A percentile compares a stretch with the other conserved stretches of the same genome.
Conservation (phyloP, 2,797 vertebrate species). For the Benthosema pterotum region DNA sequence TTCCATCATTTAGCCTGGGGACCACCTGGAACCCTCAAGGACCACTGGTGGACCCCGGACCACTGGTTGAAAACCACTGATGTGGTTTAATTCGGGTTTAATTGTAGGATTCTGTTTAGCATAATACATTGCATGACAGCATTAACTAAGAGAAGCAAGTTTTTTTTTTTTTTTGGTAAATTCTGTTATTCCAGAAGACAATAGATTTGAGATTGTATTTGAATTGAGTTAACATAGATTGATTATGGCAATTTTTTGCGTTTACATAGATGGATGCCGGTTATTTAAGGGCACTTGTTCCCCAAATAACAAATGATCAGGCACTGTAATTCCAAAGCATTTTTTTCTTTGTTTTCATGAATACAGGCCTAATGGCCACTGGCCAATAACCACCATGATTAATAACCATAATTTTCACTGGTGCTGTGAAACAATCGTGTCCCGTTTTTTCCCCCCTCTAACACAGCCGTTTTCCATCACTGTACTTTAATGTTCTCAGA, state of each 20-base stretch:
- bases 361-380: no score
- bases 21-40: no score
- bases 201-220: not conserved
- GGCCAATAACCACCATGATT: slow-evolving; percentile 38
- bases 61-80: no score
- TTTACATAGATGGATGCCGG: slow-evolving; percentile 15
- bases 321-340: slow-evolving; percentile 42
- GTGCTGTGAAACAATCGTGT: slow-evolving; percentile 48
- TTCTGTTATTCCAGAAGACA: not conserved
- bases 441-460: slow-evolving; percentile 57
- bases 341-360: slow-evolving; percentile 39
- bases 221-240: slow-evolving; percentile 4
- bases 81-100: no score
- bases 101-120: slow-evolving; percentile 38
- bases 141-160: slow-evolving; percentile 23
- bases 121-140: slow-evolving; percentile 28
- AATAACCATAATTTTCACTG: slow-evolving; percentile 21
- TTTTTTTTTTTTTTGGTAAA: no score
- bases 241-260: slow-evolving; percentile 25
- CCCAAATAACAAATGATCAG: slow-evolving; percentile 38
- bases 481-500: no score
- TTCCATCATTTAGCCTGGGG: no score
- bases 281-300: slow-evolving; percentile 21
- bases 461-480: slow-evolving; percentile 57
- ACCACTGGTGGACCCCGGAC: no score